Evolutionary conservation across 2,797 vertebrate species (phyloP).

Genomic region (Gobio occitaniae): DNA sequence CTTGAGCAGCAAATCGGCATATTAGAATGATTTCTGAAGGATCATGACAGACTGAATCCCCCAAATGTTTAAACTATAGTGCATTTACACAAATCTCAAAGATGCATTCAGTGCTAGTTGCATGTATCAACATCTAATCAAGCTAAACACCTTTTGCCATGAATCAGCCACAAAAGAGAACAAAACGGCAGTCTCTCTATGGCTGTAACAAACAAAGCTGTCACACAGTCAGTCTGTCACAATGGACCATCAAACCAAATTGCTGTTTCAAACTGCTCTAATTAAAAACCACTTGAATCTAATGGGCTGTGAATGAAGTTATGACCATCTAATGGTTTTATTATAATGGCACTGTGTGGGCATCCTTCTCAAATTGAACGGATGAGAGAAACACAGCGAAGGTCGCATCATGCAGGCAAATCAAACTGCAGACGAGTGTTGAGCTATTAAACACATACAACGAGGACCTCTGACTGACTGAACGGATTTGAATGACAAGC

Average conservation of each 20-base stretch:
- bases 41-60: not conserved
- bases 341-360: constrained; percentile 37
- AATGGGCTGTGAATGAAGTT: constrained; percentile 57
- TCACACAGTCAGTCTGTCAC: constrained; percentile 33
- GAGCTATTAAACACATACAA: constrained; percentile 10
- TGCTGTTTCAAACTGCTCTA: constrained; percentile 38
- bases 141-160: not conserved
- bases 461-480: not conserved
- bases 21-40: not conserved
- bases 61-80: not conserved
- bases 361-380: constrained; percentile 30
- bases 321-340: constrained; percentile 51
- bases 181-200: not conserved
- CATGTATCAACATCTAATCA: not conserved
- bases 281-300: constrained; percentile 58
- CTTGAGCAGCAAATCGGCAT: not conserved
- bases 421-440: constrained; percentile 1
- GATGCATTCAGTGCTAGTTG: not conserved
- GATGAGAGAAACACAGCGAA: constrained; percentile 17
- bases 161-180: not conserved
- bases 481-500: not conserved
- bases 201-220: constrained; percentile 42
- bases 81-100: not conserved
- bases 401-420: constrained; percentile 18
- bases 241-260: constrained; percentile 49